These are phyloP conservation scores for Belgica antarctica DNA, from an alignment of 2,888 invertebrate species.

Conservation along the genomic window DNA sequence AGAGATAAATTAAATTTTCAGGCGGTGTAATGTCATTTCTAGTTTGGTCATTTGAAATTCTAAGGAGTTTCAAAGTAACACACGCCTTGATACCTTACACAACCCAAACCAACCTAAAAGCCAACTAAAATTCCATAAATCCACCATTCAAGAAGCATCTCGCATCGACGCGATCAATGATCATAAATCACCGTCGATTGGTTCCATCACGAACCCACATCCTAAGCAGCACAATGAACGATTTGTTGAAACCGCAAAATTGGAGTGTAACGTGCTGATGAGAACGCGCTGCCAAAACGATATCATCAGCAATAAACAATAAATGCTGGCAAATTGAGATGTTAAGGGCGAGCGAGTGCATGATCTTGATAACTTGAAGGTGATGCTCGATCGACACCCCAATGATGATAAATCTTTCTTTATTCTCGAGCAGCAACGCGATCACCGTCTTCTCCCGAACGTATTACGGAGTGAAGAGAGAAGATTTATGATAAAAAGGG, in stretches of 20 bases:
- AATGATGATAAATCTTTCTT: slow-evolving; percentile 11
- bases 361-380: neutral
- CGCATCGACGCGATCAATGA: no score
- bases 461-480: neutral
- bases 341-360: neutral
- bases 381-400: neutral
- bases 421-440: neutral
- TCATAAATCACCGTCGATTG: slow-evolving; percentile 24
- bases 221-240: neutral
- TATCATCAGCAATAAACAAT: slow-evolving; percentile 27
- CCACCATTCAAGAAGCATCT: no score
- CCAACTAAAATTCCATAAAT: no score
- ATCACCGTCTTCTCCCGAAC: neutral
- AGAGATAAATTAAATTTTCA: no score
- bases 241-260: slow-evolving; percentile 1
- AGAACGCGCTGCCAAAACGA: neutral
- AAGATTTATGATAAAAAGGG: slow-evolving; percentile 24
- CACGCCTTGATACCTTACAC: no score
- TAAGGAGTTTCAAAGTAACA: no score
- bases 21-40: no score
- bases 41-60: no score
- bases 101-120: no score
- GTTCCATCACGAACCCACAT: slow-evolving; percentile 18
- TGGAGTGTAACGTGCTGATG: neutral
- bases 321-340: slow-evolving; percentile 23